Evolutionary conservation across 1,140 invertebrate genomes (phyloP), one percentile per base, ranked within the genome.

Genomic region (Apis dorsata): DNA sequence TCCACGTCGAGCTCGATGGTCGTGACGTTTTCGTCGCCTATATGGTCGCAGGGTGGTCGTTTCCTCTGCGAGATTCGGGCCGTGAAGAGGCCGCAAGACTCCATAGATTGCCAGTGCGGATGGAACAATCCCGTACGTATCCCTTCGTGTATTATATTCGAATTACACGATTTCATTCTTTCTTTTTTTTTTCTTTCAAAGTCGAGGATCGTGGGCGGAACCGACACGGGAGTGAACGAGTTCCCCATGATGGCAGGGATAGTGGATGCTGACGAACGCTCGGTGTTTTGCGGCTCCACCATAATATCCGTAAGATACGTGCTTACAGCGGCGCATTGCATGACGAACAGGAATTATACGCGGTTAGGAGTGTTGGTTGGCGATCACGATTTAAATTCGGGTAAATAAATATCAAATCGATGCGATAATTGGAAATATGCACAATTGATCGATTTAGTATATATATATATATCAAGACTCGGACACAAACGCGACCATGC

Each of bases 251-350:
- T 96, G 96, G 95, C 93, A 0, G 96, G 91, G 21, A 57, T 96
- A 0, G 90, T 95, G 0, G 94, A 96, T 85, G 63, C 89, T 24
- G 66, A 82, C 4, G 76, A 83, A 3, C 70, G 65, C 34, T 2
- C 9, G 51, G 83, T 96, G 1, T 95, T 94, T 84, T 97, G 97
- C 88, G 97, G 97, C 0, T 95, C 92, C 0, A 95, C 95, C 2
- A 95, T 97, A 77, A 95, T 97, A 59, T 93, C 94, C n/a, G 77
- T 91, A 0, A 91, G 90, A 34, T 96, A 96, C 91, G 94, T 96
- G 2, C 7, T 97, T 4, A 96, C 96, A 0, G 97, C 97, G 0
- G 96, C 96, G 2, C 96, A 97, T 88, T 97, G 96, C 87, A 8
- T 96, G 9, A 5, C 15, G 0, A 88, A 84, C 1, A 87, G 86